phyloP scores from a whole-genome alignment of 1,140 invertebrate genomes.

The Littorina saxatilis region DNA sequence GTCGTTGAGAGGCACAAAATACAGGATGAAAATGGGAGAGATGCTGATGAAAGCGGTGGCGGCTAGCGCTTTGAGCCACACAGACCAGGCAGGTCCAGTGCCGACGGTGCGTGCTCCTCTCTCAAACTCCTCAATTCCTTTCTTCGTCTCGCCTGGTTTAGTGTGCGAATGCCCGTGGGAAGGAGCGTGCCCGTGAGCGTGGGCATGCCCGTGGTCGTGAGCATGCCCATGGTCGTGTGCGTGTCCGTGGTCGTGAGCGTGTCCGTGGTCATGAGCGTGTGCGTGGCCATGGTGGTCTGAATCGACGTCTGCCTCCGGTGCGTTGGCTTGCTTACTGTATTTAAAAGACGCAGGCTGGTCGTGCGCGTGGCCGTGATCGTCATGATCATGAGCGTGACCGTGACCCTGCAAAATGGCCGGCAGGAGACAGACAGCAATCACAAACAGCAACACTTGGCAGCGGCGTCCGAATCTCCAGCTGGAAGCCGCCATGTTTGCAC shows the following conservation, averaged over 20 bases:
- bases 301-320: slow-evolving; percentile 78
- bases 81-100: slow-evolving; percentile 40
- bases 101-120: not conserved
- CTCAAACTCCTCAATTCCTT: slow-evolving; percentile 27
- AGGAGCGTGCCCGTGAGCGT: slow-evolving; percentile 50
- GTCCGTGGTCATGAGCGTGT: slow-evolving; percentile 45
- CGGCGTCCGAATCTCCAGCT: not conserved
- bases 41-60: slow-evolving; percentile 95
- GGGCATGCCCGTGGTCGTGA: slow-evolving; percentile 63
- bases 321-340: slow-evolving; percentile 65
- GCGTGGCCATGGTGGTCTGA: slow-evolving; percentile 50
- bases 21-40: slow-evolving; percentile 94
- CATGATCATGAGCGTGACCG: slow-evolving; percentile 49
- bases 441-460: slow-evolving; percentile 11
- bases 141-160: slow-evolving; percentile 31
- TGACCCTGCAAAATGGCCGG: slow-evolving; percentile 40
- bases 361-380: slow-evolving; percentile 49
- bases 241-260: slow-evolving; percentile 57
- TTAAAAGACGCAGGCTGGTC: slow-evolving; percentile 63
- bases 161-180: slow-evolving; percentile 66
- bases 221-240: slow-evolving; percentile 61
- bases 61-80: slow-evolving; percentile 74
- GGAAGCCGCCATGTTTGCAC: slow-evolving; percentile 37
- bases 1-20: slow-evolving; percentile 93
- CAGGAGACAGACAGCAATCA: not conserved